Evolutionary conservation across 2,113 vertebrate genomes (phyloP), one percentile per base, ranked within the genome.

Genomic region (Otis tarda): DNA sequence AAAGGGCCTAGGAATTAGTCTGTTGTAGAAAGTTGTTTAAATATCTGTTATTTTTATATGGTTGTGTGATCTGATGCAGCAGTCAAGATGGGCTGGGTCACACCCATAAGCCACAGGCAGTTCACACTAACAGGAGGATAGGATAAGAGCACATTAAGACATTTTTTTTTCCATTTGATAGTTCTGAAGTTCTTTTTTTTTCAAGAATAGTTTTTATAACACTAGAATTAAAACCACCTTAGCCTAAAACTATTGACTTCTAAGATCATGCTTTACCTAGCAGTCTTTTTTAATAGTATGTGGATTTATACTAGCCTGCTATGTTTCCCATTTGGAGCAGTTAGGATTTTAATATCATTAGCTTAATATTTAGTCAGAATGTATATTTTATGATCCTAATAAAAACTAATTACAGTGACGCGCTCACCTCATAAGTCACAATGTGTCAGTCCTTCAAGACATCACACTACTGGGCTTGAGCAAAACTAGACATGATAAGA

Each of bases 281-380:
- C 17, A 69, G 35, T 41, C 27, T 19, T 53, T 79, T 90, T 87
- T 47, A 30, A 22, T n/a, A 74, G 30, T 23, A 28, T 39, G 18
- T 71, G 31, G 8, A 79, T 69, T 87, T 84, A 59, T 87, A 71
- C 8, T 69, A 55, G 31, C 33, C 77, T 76, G 21, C 33, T 90
- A 41, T 45, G 8, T 76, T 92, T 93, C 33, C 41, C 57, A 77
- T 81, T 71, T 64, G 47, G 55, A 95, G 27, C 43, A 82, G 65
- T 85, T 91, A 73, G 27, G 14, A 65, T 95, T 89, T 89, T 90
- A 60, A 56, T 70, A 81, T 76, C 11, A 83, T 87, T 82, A 95
- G 70, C 68, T 45, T 87, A 89, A 82, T 86, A 69, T 94, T 94
- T 92, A 86, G 63, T 70, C 57, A 90, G 68, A 87, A 55, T 78